phyloP scores from a whole-genome alignment of 2,888 invertebrate genomes.

The Leistus spinibarbis region DNA sequence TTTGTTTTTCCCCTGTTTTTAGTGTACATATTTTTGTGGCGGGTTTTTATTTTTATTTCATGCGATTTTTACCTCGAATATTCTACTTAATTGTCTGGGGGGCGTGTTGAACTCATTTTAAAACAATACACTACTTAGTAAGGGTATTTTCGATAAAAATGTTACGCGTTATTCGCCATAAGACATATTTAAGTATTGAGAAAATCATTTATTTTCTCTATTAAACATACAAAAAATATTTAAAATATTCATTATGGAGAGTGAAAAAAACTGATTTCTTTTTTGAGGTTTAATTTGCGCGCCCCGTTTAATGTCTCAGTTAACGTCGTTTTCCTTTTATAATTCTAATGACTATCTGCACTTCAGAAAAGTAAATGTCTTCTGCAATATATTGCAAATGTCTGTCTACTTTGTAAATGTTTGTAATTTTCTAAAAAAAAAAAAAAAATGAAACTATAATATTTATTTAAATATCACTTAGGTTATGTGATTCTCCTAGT shows the following conservation, averaged over 20 bases:
- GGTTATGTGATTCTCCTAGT: slow-evolving; percentile 57
- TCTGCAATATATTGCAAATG: neutral
- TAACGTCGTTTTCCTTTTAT: neutral
- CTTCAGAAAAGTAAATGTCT: neutral
- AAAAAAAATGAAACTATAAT: slow-evolving; percentile 19
- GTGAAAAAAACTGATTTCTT: neutral
- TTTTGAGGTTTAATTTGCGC: no score
- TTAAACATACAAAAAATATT: no score
- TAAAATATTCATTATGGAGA: no score
- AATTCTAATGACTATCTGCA: neutral
- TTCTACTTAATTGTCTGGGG: neutral
- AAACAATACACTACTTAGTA: no score
- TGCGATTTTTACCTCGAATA: neutral
- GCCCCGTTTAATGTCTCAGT: no score
- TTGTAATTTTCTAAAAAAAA: slow-evolving; percentile 34
- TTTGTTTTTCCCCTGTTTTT: neutral
- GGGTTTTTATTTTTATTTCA: neutral
- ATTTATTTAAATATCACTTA: slow-evolving; percentile 41
- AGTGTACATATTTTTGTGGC: neutral
- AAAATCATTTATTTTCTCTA: no score
- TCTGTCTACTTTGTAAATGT: slow-evolving; percentile 34
- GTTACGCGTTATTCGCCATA: no score
- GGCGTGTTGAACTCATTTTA: neutral
- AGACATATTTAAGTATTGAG: no score
- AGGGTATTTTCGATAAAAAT: no score